phyloP scores from a whole-genome alignment of 2,888 invertebrate genomes.

The Steinernema carpocapsae region DNA sequence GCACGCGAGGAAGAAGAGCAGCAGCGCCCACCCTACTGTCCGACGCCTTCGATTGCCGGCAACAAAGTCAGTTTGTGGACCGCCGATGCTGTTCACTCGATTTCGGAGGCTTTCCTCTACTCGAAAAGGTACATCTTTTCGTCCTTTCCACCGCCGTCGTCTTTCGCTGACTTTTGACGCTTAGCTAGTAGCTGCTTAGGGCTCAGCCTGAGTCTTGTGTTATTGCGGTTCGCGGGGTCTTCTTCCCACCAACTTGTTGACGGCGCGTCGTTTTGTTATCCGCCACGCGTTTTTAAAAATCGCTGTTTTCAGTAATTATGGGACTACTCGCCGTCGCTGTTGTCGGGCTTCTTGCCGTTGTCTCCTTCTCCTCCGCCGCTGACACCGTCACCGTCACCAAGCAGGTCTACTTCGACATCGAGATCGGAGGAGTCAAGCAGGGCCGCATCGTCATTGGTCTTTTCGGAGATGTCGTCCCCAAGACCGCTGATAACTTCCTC shows the following conservation, averaged over 20 bases:
- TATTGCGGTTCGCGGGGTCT: neutral
- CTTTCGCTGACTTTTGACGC: neutral
- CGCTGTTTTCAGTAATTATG: slow-evolving; percentile 27
- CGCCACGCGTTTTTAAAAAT: neutral
- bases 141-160: neutral
- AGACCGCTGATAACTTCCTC: slow-evolving; percentile 83
- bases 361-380: slow-evolving; percentile 36
- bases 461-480: slow-evolving; percentile 84
- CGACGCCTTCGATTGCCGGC: neutral
- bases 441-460: slow-evolving; percentile 84
- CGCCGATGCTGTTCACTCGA: slow-evolving; percentile 15
- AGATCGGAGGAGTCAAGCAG: slow-evolving; percentile 77
- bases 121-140: slow-evolving; percentile 24
- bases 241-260: neutral
- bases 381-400: slow-evolving; percentile 70
- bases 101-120: neutral
- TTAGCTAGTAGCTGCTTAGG: neutral
- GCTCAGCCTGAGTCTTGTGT: no score
- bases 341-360: slow-evolving; percentile 35
- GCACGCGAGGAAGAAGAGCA: neutral
- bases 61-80: neutral
- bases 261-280: slow-evolving; percentile 8
- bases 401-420: slow-evolving; percentile 82
- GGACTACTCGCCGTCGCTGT: slow-evolving; percentile 31
- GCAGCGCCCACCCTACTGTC: neutral